Conservation (phyloP, 2,113 vertebrate species). For the Eulemur rufifrons region DNA sequence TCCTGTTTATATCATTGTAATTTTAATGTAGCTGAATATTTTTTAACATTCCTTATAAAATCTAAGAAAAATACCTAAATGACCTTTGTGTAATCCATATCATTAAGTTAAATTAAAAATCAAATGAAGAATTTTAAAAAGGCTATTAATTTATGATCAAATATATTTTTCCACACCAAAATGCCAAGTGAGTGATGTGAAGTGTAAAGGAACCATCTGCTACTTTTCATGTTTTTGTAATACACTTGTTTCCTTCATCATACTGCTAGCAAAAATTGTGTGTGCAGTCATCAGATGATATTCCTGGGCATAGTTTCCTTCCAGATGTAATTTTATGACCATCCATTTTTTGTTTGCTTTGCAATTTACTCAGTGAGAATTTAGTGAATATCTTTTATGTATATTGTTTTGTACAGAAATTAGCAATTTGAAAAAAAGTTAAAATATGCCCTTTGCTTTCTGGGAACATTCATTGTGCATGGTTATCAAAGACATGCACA, state of each 20-base stretch:
- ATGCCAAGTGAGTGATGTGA: slow-evolving; percentile 3
- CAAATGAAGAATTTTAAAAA: not conserved
- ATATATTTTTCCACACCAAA: slow-evolving; percentile 19
- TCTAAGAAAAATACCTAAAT: not conserved
- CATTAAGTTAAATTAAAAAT: not conserved
- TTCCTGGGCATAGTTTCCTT: slow-evolving; percentile 22
- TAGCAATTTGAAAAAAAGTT: not conserved
- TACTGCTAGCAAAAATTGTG: not conserved
- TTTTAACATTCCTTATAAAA: not conserved
- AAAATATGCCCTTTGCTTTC: not conserved
- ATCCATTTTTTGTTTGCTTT: not conserved
- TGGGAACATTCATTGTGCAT: not conserved
- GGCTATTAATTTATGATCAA: not conserved
- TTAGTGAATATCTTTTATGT: not conserved
- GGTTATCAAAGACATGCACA: not conserved
- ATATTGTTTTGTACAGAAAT: not conserved
- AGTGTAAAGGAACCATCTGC: slow-evolving; percentile 41
- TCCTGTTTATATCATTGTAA: not conserved
- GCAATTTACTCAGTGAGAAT: not conserved
- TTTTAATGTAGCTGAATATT: not conserved
- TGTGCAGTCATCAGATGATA: slow-evolving; percentile 15
- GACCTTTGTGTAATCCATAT: not conserved
- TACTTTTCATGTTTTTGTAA: not conserved
- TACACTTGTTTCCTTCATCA: not conserved
- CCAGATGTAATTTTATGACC: slow-evolving; percentile 52